Base-by-base conservation (phyloP, 2,113 vertebrate species). In the Megaptera novaeangliae region DNA sequence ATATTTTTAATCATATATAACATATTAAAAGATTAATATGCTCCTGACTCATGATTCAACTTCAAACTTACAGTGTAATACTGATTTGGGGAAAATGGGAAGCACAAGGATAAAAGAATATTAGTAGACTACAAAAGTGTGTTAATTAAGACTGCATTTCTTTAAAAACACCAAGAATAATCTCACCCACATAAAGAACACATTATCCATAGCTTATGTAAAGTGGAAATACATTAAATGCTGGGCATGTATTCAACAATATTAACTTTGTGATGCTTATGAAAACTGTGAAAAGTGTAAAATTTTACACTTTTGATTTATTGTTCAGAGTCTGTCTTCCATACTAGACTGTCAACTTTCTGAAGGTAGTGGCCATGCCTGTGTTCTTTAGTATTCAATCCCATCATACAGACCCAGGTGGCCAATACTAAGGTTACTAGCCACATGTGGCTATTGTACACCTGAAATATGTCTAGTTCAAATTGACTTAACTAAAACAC, bases 61-160 rank as follows among this genome's bases (percentile, higher is more conserved):
- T 94, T 97, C 12, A 84, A 71, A 81, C 14, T 91, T 81, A 88
- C 23, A 91, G 21, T 72, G 34, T 36, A 77, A 96, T 46, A 49
- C 14, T 72, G 25, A 86, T 55, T 86, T 29, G 52, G 9, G 3
- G 31, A n/a, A 69, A 89, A 68, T 14, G 4, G 8, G 23, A 80
- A 85, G n/a, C 25, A 77, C 2, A 46, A 49, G 88, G 12, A 66
- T 91, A 85, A 77, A 91, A 59, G 52, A 31, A 46, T 46, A 5
- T 20, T 59, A 95, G 74, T 8, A 75, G 31, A 66, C 68, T 86
- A 68, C 3, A 93, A 72, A 75, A 81, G 1, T 13, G 1, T 80
- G n/a, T 49, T 88, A 77, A 85, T 96, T 92, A 83, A 81, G n/a
- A 75, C 86, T 34, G 8, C 2, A 84, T 91, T 92, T 90, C 31